Evolutionary conservation across 2,113 vertebrate species (phyloP), one percentile per base, ranked within the genome.

Genomic region (Leucopsar rothschildi): DNA sequence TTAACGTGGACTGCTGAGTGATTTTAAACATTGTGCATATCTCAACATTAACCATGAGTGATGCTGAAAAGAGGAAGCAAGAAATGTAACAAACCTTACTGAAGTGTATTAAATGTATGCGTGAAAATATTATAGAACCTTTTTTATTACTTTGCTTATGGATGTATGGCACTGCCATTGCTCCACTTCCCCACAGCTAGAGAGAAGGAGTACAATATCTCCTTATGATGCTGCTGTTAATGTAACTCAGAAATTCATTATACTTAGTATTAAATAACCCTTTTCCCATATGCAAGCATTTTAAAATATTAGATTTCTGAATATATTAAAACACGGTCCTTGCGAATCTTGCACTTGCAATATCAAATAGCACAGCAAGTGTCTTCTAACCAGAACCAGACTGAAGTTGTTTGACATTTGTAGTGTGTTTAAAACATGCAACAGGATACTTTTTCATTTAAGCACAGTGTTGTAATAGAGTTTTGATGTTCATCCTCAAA

Each of bases 191-290:
- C 8, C 42, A 23, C 15, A 63, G 59, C 70, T 72, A 10, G 39
- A 57, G 61, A 91, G 31, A 39, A 29, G 40, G 29, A 82, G 10
- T 73, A 47, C 49, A 65, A 0, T 73, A 85, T 79, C n/a, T 69
- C 35, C 73, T 89, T 72, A 57, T 6, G 10, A 69, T 87, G 55
- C 23, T 77, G 39, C 29, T 52, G 66, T 70, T 63, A 88, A 70
- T 73, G 69, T 86, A 93, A 73, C 64, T 90, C 52, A 59, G 80
- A 77, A 88, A 81, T 90, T 94, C 75, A 70, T 91, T 79, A 66
- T 12, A 12, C 4, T 80, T 63, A 82, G 50, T 88, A 66, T 92
- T 73, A 90, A 83, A 92, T 88, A 90, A 78, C 35, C 21, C 31
- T 88, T 77, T 85, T 44, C 44, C 56, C 35, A 55, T 63, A 77